Conservation (phyloP, 23 tunicate genomes). For the Halocynthia roretzi region DNA sequence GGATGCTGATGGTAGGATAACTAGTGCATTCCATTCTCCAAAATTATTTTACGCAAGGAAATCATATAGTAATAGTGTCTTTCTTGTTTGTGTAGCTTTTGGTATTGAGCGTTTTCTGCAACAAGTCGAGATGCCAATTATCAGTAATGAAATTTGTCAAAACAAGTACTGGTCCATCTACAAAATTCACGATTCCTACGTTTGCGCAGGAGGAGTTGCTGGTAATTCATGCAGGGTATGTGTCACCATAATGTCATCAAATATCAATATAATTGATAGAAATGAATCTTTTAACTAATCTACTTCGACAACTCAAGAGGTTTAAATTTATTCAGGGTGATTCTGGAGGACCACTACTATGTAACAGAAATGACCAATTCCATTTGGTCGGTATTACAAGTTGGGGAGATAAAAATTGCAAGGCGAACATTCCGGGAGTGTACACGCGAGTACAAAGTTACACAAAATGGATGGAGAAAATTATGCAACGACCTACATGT, state of each 20-base stretch:
- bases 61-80: no score
- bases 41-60: background rate
- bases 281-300: background rate
- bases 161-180: constrained; percentile 32
- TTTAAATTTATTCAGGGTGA: constrained; percentile 45
- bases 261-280: constrained; percentile 4
- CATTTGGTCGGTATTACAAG: constrained; percentile 85
- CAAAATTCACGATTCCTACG: constrained; percentile 49
- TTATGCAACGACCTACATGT: constrained; percentile 19
- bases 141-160: constrained; percentile 46
- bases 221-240: constrained; percentile 73
- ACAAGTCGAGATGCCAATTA: constrained; percentile 78
- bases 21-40: background rate
- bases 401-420: constrained; percentile 75
- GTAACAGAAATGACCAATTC: constrained; percentile 37
- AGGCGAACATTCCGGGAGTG: constrained; percentile 60
- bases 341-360: constrained; percentile 84
- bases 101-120: constrained; percentile 38
- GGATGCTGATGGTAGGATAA: constrained; percentile 29
- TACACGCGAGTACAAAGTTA: constrained; percentile 78
- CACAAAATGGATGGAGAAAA: constrained; percentile 50
- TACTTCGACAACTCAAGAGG: background rate
- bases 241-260: background rate
- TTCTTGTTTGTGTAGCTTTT: no score
- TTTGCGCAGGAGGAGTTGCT: constrained; percentile 91